A percentile compares a stretch with the other conserved stretches of the same genome.
Conservation (phyloP, 2,888 invertebrate genomes). For the Dicranocentrus wangi region DNA sequence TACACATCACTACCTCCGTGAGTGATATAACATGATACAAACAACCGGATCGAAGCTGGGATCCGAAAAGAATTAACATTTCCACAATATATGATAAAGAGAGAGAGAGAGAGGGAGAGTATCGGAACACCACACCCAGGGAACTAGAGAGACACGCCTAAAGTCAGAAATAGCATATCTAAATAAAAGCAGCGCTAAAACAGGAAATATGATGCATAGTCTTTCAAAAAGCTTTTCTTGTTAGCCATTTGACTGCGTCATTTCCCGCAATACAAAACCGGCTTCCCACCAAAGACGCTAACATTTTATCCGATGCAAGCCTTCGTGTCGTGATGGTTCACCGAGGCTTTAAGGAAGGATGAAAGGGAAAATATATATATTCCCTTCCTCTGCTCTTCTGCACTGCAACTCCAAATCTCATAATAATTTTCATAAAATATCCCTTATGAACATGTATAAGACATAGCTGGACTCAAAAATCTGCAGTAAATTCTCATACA, state of each 20-base stretch:
- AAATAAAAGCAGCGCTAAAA: neutral
- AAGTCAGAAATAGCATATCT: neutral
- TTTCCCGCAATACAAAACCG: neutral
- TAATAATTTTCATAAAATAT: slow-evolving; percentile 8
- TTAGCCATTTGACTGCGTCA: neutral
- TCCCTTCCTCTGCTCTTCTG: neutral
- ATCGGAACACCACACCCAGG: slow-evolving; percentile 12
- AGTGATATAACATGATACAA: too few species aligned
- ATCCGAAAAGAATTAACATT: neutral
- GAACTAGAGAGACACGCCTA: neutral
- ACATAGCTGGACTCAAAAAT: neutral
- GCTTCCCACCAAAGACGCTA: too few species aligned
- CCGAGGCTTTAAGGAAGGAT: slow-evolving; percentile 7
- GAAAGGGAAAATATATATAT: slow-evolving; percentile 4
- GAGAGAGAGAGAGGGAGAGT: neutral
- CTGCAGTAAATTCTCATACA: too few species aligned
- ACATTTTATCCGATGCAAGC: neutral
- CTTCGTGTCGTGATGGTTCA: too few species aligned
- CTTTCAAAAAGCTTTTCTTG: slow-evolving; percentile 8
- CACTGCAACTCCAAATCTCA: neutral
- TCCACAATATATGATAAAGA: neutral
- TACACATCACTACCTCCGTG: too few species aligned
- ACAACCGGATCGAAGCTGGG: too few species aligned
- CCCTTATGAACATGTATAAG: neutral
- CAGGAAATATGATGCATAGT: slow-evolving; percentile 13